Evolutionary conservation across 2,888 invertebrate genomes (phyloP).

Genomic region (Plebejus anna): DNA sequence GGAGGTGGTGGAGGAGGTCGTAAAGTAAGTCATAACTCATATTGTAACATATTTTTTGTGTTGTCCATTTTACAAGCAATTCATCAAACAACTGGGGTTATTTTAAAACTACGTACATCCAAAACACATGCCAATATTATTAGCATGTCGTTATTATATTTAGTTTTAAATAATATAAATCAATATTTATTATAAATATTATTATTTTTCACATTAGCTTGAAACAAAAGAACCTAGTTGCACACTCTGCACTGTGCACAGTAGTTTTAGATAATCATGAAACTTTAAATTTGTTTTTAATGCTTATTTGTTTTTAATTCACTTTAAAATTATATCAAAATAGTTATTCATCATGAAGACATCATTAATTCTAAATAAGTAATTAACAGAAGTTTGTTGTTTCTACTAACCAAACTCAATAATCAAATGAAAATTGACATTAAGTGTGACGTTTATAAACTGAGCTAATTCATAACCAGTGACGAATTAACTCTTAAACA

Average conservation of each 20-base stretch:
- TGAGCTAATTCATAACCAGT: neutral
- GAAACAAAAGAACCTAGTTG: too few species aligned
- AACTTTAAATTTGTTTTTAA: too few species aligned
- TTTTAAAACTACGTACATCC: neutral
- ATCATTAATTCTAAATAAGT: neutral
- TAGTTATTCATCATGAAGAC: too few species aligned
- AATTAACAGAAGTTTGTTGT: neutral
- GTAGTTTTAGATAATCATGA: too few species aligned
- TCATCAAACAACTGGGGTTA: neutral
- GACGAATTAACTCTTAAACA: too few species aligned
- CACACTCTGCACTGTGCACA: too few species aligned
- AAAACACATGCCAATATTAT: neutral
- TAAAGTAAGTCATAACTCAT: slow-evolving; percentile 59
- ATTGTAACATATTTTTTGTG: neutral
- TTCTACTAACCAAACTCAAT: neutral
- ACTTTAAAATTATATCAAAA: too few species aligned
- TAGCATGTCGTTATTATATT: neutral
- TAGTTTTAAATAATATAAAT: neutral
- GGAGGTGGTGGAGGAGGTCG: slow-evolving; percentile 65
- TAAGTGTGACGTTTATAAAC: neutral
- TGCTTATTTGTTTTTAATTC: too few species aligned
- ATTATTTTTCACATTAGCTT: too few species aligned
- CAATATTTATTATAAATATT: neutral
- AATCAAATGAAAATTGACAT: neutral
- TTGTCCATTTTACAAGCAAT: neutral